A percentile compares a stretch with the other conserved stretches of the same genome.
Conservation (phyloP, 2,797 vertebrate species). For the Melanotaenia nigrans region DNA sequence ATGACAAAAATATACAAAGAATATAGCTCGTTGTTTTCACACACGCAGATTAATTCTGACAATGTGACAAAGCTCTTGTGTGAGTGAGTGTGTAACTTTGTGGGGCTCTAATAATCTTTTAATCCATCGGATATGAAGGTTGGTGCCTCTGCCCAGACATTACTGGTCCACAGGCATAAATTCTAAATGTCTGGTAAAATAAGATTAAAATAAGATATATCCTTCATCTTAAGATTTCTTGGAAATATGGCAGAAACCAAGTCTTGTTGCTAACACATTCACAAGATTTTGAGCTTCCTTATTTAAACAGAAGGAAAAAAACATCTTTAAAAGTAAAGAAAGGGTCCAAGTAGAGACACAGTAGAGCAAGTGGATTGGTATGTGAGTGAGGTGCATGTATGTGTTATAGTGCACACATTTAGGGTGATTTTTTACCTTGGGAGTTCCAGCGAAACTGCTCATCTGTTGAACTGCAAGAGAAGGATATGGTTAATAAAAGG, state of each 20-base stretch:
- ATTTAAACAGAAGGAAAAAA: neutral
- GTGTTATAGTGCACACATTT: neutral
- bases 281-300: neutral
- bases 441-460: slow-evolving; percentile 97
- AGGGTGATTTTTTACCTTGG: slow-evolving; percentile 86
- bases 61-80: slow-evolving; percentile 5
- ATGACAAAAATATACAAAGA: neutral
- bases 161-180: slow-evolving; percentile 20
- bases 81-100: neutral
- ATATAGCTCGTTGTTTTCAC: slow-evolving; percentile 1
- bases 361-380: neutral
- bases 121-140: slow-evolving; percentile 27
- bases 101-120: slow-evolving; percentile 25
- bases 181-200: slow-evolving; percentile 24
- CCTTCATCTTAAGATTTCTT: slow-evolving; percentile 11
- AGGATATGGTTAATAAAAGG: slow-evolving; percentile 30
- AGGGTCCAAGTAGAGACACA: neutral
- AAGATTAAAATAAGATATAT: neutral
- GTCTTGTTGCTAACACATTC: neutral
- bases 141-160: slow-evolving; percentile 22
- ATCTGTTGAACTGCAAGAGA: slow-evolving; percentile 90
- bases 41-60: slow-evolving; percentile 41
- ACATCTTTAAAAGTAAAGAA: neutral
- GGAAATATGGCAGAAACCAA: slow-evolving; percentile 7
- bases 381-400: slow-evolving; percentile 4